A percentile compares a stretch with the other conserved stretches of the same genome.
phyloP scores from a whole-genome alignment of 2,113 vertebrate species.

The Neogobius melanostomus region DNA sequence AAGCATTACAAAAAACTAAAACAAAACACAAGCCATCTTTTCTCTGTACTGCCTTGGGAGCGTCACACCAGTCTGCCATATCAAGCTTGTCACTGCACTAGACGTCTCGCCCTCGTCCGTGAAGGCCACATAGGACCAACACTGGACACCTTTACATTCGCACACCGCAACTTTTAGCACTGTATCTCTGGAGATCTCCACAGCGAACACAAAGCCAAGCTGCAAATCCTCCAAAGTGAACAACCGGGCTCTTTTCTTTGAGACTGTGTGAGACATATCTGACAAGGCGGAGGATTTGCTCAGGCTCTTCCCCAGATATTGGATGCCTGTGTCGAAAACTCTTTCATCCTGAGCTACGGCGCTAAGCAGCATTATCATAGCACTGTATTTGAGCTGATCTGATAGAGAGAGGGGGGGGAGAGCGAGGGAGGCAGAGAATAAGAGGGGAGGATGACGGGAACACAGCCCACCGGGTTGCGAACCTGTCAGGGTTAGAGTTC shows the following conservation, averaged over 20 bases:
- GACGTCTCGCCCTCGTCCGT: not conserved
- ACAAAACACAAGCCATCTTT: not conserved
- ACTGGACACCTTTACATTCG: constrained; percentile 1
- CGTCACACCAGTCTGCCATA: not conserved
- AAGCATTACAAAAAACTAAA: not conserved
- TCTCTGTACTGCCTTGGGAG: not conserved
- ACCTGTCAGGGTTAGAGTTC: constrained; percentile 21
- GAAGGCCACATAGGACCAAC: not conserved
- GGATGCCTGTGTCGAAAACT: constrained; percentile 45
- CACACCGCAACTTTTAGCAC: constrained; percentile 16
- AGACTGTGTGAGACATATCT: constrained; percentile 43
- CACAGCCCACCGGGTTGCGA: constrained; percentile 22
- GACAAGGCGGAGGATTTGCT: constrained; percentile 58
- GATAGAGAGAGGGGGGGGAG: constrained; percentile 6
- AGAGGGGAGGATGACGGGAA: constrained; percentile 25
- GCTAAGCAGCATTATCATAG: constrained; percentile 55
- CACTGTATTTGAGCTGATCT: constrained; percentile 46
- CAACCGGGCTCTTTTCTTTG: constrained; percentile 35
- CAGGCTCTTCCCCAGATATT: constrained; percentile 41
- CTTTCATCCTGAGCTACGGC: constrained; percentile 49
- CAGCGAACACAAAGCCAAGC: constrained; percentile 23
- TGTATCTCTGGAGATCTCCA: not conserved
- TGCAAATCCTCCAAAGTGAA: constrained; percentile 41
- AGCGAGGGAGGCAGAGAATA: not conserved
- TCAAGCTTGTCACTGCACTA: not conserved